Evolutionary conservation across 2,888 invertebrate genomes (phyloP).

Genomic region (Pardosa pseudoannulata): DNA sequence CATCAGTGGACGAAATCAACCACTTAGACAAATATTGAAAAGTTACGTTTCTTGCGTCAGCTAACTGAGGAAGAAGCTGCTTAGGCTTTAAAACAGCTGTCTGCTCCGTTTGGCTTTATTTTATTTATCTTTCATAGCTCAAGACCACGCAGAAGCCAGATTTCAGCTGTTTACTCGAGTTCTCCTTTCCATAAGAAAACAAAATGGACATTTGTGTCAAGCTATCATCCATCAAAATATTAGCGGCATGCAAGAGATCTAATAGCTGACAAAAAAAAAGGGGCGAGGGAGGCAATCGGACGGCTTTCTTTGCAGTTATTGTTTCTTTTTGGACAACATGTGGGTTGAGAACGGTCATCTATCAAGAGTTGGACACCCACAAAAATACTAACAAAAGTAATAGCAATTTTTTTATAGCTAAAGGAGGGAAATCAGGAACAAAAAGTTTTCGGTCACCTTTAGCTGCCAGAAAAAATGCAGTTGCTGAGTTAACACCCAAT

Average conservation of each 20-base stretch:
- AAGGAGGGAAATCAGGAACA: background rate
- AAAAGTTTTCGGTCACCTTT: constrained; percentile 4
- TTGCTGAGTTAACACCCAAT: too few species aligned
- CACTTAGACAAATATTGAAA: too few species aligned
- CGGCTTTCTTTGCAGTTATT: background rate
- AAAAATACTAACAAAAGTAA: background rate
- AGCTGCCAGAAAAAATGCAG: background rate
- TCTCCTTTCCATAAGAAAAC: background rate
- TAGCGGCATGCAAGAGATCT: constrained; percentile 10
- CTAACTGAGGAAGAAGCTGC: too few species aligned
- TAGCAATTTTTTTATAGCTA: background rate
- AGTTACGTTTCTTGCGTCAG: too few species aligned
- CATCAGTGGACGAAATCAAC: too few species aligned
- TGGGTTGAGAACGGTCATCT: background rate
- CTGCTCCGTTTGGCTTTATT: too few species aligned
- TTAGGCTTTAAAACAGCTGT: too few species aligned
- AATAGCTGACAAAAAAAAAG: background rate
- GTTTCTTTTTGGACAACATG: constrained; percentile 9
- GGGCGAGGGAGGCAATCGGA: background rate
- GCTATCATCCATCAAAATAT: constrained; percentile 1
- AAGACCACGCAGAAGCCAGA: background rate
- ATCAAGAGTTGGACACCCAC: background rate
- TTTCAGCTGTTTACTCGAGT: background rate
- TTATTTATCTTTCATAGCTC: too few species aligned
- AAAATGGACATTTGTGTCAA: background rate